Evolutionary conservation across 2,113 vertebrate species (phyloP).

Genomic region (Zosterops lateralis): DNA sequence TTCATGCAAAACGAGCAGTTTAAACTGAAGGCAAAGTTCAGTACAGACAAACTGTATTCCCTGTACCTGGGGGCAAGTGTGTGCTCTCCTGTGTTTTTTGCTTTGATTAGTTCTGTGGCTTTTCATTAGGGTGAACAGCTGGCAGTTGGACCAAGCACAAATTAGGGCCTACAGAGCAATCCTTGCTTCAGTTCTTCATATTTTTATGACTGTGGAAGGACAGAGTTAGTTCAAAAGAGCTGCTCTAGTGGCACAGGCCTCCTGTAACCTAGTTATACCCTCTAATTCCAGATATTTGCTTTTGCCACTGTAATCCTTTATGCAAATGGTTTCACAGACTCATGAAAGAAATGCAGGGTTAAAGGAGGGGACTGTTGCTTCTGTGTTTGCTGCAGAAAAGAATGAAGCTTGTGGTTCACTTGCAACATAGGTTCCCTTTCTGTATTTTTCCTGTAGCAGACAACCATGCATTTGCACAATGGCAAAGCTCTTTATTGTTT

Average conservation of each 20-base stretch:
- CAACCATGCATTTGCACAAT: background rate
- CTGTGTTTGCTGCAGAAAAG: background rate
- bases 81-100: background rate
- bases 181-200: background rate
- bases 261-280: background rate
- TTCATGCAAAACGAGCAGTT: background rate
- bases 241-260: background rate
- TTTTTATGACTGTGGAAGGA: background rate
- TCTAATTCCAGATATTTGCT: background rate
- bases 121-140: background rate
- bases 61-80: background rate
- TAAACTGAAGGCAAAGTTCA: background rate
- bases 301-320: background rate
- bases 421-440: slow-evolving; percentile 35
- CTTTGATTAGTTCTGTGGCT: background rate
- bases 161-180: background rate
- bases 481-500: background rate
- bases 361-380: background rate
- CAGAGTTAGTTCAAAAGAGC: background rate
- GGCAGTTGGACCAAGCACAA: background rate
- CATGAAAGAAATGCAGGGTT: background rate
- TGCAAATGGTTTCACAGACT: background rate
- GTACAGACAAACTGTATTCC: background rate
- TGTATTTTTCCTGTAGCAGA: background rate
- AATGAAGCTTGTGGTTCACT: slow-evolving; percentile 36